Evolutionary conservation across 2,888 invertebrate genomes (phyloP).

Genomic region (Loripinus fragilis): DNA sequence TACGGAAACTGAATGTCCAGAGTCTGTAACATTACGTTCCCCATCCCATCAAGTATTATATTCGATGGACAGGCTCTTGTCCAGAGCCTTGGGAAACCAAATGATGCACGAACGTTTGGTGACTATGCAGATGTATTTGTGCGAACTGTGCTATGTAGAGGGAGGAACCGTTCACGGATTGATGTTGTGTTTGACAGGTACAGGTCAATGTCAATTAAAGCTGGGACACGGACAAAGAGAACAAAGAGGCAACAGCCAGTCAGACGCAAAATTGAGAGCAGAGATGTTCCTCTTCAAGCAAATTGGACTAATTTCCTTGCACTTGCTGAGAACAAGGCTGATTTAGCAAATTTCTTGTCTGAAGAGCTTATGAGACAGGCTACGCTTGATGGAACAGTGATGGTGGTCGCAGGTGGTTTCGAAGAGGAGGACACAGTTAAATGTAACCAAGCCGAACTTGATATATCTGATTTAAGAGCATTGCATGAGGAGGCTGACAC

Average conservation of each 20-base stretch:
- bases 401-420: too few relatives aligned
- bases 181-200: conserved; percentile 15
- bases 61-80: conserved; percentile 14
- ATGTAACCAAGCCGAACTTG: too few relatives aligned
- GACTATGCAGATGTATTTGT: conserved; percentile 13
- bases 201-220: conserved; percentile 7
- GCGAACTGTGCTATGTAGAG: background rate
- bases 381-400: too few relatives aligned
- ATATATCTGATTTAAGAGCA: too few relatives aligned
- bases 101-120: conserved; percentile 11
- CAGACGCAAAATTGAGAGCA: background rate
- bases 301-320: background rate
- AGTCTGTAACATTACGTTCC: background rate
- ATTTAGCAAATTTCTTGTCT: too few relatives aligned
- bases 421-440: too few relatives aligned
- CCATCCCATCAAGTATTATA: background rate
- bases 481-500: too few relatives aligned
- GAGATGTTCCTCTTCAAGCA: background rate
- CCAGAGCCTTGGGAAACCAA: conserved; percentile 16
- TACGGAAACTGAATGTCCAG: background rate
- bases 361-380: background rate
- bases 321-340: conserved; percentile 13
- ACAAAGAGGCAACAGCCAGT: background rate
- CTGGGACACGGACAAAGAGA: background rate
- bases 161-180: background rate